Evolutionary conservation across 35 echinoderm and acorn worm species (phyloP).

Genomic region (Patiria miniata): DNA sequence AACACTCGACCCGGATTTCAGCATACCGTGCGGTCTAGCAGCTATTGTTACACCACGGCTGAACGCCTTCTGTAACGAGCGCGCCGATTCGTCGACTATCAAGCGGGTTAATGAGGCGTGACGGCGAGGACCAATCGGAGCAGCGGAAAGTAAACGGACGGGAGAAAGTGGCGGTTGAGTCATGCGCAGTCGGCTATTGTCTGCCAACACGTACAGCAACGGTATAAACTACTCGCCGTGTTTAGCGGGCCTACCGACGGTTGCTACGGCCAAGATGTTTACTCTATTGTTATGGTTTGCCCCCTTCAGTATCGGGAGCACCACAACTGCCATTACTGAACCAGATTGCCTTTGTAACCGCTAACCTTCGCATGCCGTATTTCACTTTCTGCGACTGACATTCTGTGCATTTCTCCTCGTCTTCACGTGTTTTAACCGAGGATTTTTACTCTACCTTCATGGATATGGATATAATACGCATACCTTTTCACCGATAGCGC

Average conservation of each 20-base stretch:
- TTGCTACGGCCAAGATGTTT: conserved; percentile 40
- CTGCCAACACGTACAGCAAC: background rate
- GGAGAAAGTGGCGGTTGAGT: conserved; percentile 7
- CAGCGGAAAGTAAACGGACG: background rate
- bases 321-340: background rate
- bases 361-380: background rate
- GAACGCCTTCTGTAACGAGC: background rate
- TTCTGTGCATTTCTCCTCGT: background rate
- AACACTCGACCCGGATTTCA: background rate
- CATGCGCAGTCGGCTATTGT: background rate
- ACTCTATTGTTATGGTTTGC: background rate
- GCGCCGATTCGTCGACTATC: background rate
- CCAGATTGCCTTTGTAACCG: background rate
- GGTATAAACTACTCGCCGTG: background rate
- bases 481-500: too few relatives aligned
- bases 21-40: background rate
- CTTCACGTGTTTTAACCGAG: too few relatives aligned
- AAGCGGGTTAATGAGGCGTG: conserved; percentile 8
- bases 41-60: background rate
- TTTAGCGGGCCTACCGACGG: conserved; percentile 31
- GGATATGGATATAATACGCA: too few relatives aligned
- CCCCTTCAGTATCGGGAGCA: conserved; percentile 1
- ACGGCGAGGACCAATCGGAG: background rate
- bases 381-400: background rate
- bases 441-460: too few relatives aligned